Evolutionary conservation across 2,113 vertebrate genomes (phyloP), one percentile per base, ranked within the genome.

Genomic region (Cheirogaleus medius): DNA sequence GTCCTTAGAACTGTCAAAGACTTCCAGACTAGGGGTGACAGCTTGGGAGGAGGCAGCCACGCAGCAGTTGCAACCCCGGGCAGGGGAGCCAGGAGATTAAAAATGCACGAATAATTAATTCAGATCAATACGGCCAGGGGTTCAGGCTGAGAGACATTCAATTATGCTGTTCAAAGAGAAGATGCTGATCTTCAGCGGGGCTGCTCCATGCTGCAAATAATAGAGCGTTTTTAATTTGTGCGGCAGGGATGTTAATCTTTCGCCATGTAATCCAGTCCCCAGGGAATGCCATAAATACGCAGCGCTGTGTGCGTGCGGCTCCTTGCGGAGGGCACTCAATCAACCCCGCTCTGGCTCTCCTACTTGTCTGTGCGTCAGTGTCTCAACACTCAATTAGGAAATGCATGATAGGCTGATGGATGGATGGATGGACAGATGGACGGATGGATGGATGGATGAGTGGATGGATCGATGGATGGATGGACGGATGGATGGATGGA

Each of bases 151-250:
- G 93, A 98, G 97, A 94, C 80, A 83, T 54, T 89, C 25, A 20
- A 69, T 96, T 95, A 92, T 1, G 63, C 77, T 95, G 94, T 97
- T 97, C 87, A 94, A 56, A 91, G 85, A 83, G 42, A 96, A 96
- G 64, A 81, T 10, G 29, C 52, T 34, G 37, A 1, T 91, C 94
- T 88, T 93, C 90, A 66, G 77, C 86, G 76, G 17, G 87, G 49
- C 81, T 3, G 2, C 15, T 96, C 87, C 94, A 74, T 7, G 66
- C 91, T 56, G 81, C 94, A 95, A 91, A 42, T 74, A 63, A 82
- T 80, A 20, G 88, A 85, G 81, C 37, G 63, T 71, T 95, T 98
- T 95, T 94, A 93, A 95, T 98, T 94, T 97, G 94, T 92, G 89
- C 64, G 47, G 96, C 63, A 77, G 74, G 96, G 91, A 91, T 94